These are phyloP conservation scores for Centropyge bicolor DNA, from an alignment of 2,797 vertebrate species.

Conservation along the genomic window DNA sequence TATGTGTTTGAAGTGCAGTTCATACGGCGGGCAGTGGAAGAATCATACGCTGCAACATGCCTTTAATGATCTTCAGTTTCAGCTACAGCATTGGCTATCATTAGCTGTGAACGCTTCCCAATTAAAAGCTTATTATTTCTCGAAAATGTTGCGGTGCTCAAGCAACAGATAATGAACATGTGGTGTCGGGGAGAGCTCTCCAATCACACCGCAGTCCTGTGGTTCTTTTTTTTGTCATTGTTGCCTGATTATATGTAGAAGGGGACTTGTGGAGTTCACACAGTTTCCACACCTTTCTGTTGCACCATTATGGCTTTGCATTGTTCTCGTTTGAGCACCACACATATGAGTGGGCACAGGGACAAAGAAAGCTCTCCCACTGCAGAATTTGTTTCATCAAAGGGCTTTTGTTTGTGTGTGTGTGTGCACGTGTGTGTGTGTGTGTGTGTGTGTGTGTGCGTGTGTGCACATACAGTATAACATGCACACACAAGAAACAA, in stretches of 20 bases:
- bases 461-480: conserved; percentile 57
- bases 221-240: conserved; percentile 42
- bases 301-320: conserved; percentile 63
- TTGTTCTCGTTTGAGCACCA: conserved; percentile 69
- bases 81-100: conserved; percentile 46
- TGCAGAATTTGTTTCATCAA: conserved; percentile 81
- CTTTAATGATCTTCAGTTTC: conserved; percentile 69
- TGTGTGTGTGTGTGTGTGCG: conserved; percentile 15
- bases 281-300: conserved; percentile 72
- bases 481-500: conserved; percentile 69
- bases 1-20: conserved; percentile 70
- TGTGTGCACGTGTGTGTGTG: conserved; percentile 32
- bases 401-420: conserved; percentile 75
- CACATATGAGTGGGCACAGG: conserved; percentile 67
- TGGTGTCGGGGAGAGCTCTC: conserved; percentile 32
- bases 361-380: conserved; percentile 78
- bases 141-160: conserved; percentile 42
- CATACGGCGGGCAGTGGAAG: conserved; percentile 57
- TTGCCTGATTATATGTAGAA: conserved; percentile 42
- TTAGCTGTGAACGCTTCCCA: conserved; percentile 49
- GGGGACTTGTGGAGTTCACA: conserved; percentile 64
- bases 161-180: conserved; percentile 61
- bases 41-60: conserved; percentile 45
- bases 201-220: conserved; percentile 32
- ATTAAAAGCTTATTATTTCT: conserved; percentile 71